A percentile compares a stretch with the other conserved stretches of the same genome.
Evolutionary conservation across 92 coral and sea anemone species (phyloP).

Genomic region (Palythoa grandiflora): DNA sequence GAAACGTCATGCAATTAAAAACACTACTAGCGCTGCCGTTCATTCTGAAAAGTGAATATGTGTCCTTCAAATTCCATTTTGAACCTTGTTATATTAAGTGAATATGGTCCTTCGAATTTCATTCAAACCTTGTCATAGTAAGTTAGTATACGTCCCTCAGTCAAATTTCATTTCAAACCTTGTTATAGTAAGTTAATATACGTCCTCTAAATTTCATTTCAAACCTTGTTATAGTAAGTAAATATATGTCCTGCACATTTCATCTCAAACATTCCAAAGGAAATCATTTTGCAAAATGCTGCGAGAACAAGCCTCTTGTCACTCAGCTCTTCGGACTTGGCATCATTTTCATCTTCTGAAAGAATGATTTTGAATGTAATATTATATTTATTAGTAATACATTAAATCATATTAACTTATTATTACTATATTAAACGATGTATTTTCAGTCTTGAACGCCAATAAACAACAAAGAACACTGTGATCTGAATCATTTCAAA

Average conservation of each 20-base stretch:
- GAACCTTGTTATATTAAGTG: too few relatives aligned
- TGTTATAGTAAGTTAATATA: too few relatives aligned
- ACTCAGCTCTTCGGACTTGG: slow-evolving; percentile 85
- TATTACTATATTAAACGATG: neutral
- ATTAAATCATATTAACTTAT: too few relatives aligned
- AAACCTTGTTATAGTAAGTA: slow-evolving; percentile 78
- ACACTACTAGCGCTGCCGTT: too few relatives aligned
- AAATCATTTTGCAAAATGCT: slow-evolving; percentile 90
- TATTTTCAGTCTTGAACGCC: too few relatives aligned
- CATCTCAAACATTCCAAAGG: slow-evolving; percentile 91
- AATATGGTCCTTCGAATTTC: neutral
- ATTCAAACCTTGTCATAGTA: neutral
- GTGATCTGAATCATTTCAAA: too few relatives aligned
- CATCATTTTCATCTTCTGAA: slow-evolving; percentile 88
- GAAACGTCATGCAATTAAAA: too few relatives aligned
- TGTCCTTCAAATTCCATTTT: too few relatives aligned
- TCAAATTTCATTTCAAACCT: too few relatives aligned
- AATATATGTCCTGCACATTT: slow-evolving; percentile 73
- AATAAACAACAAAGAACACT: too few relatives aligned
- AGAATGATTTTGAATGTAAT: neutral
- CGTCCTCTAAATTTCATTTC: neutral
- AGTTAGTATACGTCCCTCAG: neutral
- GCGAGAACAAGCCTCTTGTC: slow-evolving; percentile 82
- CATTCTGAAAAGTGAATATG: too few relatives aligned
- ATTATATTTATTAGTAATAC: neutral